A percentile compares a stretch with the other conserved stretches of the same genome.
These are phyloP conservation scores for Sebastes cheni DNA, from an alignment of 2,797 vertebrate species.

Conservation along the genomic window DNA sequence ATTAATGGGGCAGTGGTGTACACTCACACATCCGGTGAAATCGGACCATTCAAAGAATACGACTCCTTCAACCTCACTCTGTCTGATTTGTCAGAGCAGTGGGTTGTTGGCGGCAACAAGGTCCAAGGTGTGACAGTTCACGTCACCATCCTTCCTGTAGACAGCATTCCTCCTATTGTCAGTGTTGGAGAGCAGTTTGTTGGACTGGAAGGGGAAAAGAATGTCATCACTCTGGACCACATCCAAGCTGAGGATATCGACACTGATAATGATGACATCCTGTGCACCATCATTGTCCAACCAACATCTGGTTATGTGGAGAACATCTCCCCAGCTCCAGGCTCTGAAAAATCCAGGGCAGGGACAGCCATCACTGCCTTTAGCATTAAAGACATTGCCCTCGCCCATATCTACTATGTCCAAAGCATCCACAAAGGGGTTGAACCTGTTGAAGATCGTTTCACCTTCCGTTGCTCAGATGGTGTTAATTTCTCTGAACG, in stretches of 20 bases:
- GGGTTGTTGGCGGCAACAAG: constrained; percentile 85
- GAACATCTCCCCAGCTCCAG: constrained; percentile 86
- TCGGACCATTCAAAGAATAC: constrained; percentile 82
- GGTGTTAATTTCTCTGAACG: constrained; percentile 88
- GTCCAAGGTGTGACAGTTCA: constrained; percentile 85
- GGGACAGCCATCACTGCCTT: constrained; percentile 90
- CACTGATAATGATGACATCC: constrained; percentile 85
- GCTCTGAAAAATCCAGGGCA: constrained; percentile 86
- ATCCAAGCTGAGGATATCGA: constrained; percentile 87
- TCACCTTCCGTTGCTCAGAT: constrained; percentile 90
- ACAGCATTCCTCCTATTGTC: constrained; percentile 85
- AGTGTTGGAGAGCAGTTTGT: constrained; percentile 80
- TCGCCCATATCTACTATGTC: constrained; percentile 85
- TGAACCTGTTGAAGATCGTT: constrained; percentile 87
- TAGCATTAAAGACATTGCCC: constrained; percentile 83
- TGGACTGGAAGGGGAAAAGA: constrained; percentile 87
- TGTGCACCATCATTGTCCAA: constrained; percentile 88
- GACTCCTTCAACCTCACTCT: constrained; percentile 89
- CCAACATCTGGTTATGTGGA: constrained; percentile 90
- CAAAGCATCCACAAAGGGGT: constrained; percentile 91
- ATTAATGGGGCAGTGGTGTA: constrained; percentile 86
- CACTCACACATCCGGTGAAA: constrained; percentile 87
- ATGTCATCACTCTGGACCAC: constrained; percentile 83
- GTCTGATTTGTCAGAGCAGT: constrained; percentile 85
- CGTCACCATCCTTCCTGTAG: constrained; percentile 88